A percentile compares a stretch with the other conserved stretches of the same genome.
phyloP scores from a whole-genome alignment of 2,888 invertebrate genomes.

The Kuschelorhynchus macadamiae region DNA sequence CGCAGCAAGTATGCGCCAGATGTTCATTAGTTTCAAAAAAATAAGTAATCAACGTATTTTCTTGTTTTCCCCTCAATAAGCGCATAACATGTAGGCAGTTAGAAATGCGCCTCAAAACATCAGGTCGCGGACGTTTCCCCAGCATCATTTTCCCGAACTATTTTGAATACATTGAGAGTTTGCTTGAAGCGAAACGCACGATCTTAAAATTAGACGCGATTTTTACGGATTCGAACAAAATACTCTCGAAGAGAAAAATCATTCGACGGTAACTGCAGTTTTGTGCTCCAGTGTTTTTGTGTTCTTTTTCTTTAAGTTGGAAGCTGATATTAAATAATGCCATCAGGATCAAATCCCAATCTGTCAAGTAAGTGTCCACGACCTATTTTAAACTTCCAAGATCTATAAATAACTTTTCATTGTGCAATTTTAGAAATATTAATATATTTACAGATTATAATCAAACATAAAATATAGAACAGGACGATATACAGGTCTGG shows the following conservation, averaged over 20 bases:
- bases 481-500: slow-evolving; percentile 1
- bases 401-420: slow-evolving; percentile 27
- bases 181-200: slow-evolving; percentile 24
- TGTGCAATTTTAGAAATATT: slow-evolving; percentile 31
- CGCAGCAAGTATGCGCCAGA: too few species aligned
- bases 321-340: slow-evolving; percentile 19
- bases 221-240: slow-evolving; percentile 37
- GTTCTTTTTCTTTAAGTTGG: neutral
- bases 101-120: slow-evolving; percentile 19
- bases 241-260: slow-evolving; percentile 21
- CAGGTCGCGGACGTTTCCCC: slow-evolving; percentile 14
- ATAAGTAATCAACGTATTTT: too few species aligned
- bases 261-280: neutral
- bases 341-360: slow-evolving; percentile 35
- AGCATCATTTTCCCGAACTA: slow-evolving; percentile 39
- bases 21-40: too few species aligned
- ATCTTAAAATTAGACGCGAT: slow-evolving; percentile 39
- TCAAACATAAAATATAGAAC: slow-evolving; percentile 15
- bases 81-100: slow-evolving; percentile 13
- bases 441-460: slow-evolving; percentile 26
- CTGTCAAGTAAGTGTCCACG: slow-evolving; percentile 37
- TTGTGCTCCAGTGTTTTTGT: slow-evolving; percentile 7
- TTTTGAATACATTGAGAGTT: slow-evolving; percentile 31
- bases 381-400: slow-evolving; percentile 23
- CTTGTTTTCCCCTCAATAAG: slow-evolving; percentile 10